Evolutionary conservation across 2,113 vertebrate species (phyloP).

Genomic region (Micromys minutus): DNA sequence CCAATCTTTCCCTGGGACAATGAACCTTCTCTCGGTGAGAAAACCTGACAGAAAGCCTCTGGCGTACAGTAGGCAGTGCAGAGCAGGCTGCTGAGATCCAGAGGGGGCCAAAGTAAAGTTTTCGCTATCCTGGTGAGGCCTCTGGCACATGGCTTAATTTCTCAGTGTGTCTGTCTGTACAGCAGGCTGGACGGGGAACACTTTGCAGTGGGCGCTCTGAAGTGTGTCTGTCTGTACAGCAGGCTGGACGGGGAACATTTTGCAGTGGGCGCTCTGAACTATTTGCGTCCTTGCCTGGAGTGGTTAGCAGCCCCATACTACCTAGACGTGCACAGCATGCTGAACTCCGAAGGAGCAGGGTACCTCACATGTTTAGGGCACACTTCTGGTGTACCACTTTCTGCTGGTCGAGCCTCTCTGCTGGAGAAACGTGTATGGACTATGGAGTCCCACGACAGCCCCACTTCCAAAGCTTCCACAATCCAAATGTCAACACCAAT

Average conservation of each 20-base stretch:
- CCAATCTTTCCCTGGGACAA: not conserved
- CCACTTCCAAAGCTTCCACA: constrained; percentile 76
- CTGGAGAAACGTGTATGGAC: constrained; percentile 36
- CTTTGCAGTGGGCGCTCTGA: not conserved
- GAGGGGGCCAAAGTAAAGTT: not conserved
- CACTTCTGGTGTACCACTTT: not conserved
- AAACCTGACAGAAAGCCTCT: constrained; percentile 47
- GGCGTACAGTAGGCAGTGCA: not conserved
- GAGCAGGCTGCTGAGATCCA: not conserved
- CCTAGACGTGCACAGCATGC: not conserved
- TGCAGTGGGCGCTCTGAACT: not conserved
- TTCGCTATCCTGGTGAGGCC: not conserved
- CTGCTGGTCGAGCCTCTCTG: not conserved
- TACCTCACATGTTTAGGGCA: not conserved
- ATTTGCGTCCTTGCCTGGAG: no score
- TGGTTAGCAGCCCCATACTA: not conserved
- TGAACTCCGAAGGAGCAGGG: not conserved
- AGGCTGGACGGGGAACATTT: not conserved
- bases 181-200: not conserved
- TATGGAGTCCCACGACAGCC: constrained; percentile 68
- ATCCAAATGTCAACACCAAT: constrained; percentile 81
- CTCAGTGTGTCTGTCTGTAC: not conserved
- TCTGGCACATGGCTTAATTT: no score
- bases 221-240: not conserved
- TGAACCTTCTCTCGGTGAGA: not conserved